These are phyloP conservation scores for Corythornis madagascariensis DNA, from an alignment of 2,113 vertebrate species.

Conservation along the genomic window DNA sequence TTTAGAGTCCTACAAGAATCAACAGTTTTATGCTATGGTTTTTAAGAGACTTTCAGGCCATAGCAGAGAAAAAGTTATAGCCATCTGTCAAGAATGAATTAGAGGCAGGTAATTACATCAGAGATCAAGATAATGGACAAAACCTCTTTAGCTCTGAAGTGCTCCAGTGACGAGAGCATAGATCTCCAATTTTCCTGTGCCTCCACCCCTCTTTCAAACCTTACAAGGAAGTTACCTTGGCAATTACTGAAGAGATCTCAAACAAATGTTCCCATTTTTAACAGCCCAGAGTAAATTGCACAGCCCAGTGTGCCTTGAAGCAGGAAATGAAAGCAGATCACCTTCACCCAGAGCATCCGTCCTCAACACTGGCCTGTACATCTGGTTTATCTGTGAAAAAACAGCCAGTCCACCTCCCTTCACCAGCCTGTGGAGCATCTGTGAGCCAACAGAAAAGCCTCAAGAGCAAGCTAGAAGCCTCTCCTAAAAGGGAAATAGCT, in stretches of 20 bases:
- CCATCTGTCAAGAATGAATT: not conserved
- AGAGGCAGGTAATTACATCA: not conserved
- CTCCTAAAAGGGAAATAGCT: not conserved
- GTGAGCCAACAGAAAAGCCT: not conserved
- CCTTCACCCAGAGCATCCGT: not conserved
- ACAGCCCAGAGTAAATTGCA: not conserved
- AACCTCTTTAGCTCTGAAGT: not conserved
- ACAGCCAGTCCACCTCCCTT: not conserved
- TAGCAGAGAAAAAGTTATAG: not conserved
- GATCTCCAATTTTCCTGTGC: not conserved
- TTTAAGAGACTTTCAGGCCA: not conserved
- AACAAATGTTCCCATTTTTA: not conserved
- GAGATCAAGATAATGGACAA: constrained; percentile 2
- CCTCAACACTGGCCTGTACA: not conserved
- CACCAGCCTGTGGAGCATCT: not conserved
- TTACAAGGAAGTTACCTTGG: not conserved
- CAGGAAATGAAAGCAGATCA: constrained; percentile 17
- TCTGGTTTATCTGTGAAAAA: not conserved
- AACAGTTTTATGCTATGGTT: not conserved
- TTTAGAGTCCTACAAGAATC: not conserved
- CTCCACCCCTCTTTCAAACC: not conserved
- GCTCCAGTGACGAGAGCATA: not conserved
- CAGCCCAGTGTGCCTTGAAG: not conserved
- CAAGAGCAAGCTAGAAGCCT: not conserved
- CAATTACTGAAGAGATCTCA: not conserved